Evolutionary conservation across 2,113 vertebrate genomes (phyloP), one percentile per base, ranked within the genome.

Genomic region (Leucopternis melanops): DNA sequence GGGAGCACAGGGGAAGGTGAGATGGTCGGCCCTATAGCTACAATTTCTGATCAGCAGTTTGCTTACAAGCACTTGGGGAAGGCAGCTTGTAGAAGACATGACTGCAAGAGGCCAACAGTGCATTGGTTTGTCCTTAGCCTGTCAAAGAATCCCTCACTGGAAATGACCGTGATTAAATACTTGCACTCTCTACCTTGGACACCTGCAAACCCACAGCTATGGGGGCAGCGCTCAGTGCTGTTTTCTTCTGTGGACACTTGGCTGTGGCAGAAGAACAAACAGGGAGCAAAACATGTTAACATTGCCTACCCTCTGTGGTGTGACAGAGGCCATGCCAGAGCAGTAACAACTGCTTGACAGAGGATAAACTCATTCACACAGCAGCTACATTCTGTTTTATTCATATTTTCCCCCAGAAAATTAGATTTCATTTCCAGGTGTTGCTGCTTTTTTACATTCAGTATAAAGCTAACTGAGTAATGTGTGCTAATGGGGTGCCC

Each of bases 161-260:
- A 36, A 54, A 32, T 4, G 20, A 32, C 38, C 7, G 5, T 36
- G 44, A 34, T 50, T 63, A n/a, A 59, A 26, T 59, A 8, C 54
- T 29, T 58, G 27, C 3, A 1, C n/a, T 74, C 9, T 57, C 82
- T 69, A 2, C n/a, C 32, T 66, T 0, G 2, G 62, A 21, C 42
- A 49, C 31, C 47, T 26, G 62, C 63, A 16, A 0, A 50, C 9
- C 72, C 7, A 0, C 40, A 15, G 52, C 22, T 34, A 3, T 1
- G 2, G 14, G 6, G 25, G 42, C 69, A 62, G 26, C 2, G 0
- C 40, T 31, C 2, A 0, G 49, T 22, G 36, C 34, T 38, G 10
- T 10, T 14, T 31, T 65, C 34, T 67, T 42, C 55, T 57, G 49
- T 16, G 26, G 34, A 54, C 34, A 27, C 49, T 66, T 34, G 54